Evolutionary conservation across 2,113 vertebrate genomes (phyloP), one percentile per base, ranked within the genome.

Genomic region (Cebidichthys violaceus): DNA sequence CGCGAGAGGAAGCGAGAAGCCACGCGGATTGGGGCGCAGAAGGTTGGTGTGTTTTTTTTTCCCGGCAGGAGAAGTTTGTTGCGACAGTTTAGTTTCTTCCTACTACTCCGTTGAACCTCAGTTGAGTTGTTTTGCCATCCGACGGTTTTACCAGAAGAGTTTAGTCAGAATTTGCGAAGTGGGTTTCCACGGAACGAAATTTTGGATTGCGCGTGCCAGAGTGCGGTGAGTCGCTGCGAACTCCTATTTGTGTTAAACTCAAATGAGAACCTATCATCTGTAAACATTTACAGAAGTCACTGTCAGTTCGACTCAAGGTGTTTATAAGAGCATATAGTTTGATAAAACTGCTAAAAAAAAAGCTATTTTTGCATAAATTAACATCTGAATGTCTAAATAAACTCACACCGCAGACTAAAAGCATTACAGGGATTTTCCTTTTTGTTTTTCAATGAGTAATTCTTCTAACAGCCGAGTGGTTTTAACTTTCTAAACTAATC

Each of bases 1-100:
- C 71, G 67, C 68, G 37, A 65, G 37, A 77, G 80, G 79, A 78
- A 78, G 73, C 67, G 72, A 67, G 69, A 65, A 71, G 82, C 57
- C 47, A 87, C 71, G 82, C 55, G 77, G 59, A 18, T 37, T 22
- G 75, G 64, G 61, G 82, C 62, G 37, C 79, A 77, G 35, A 87
- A 91, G 90, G 90, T 93, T 77, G 60, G 90, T 81, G 70, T 62
- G 43, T 45, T 37, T 37, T 9, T 37, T 37, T 37, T 37, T 45
- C n/a, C n/a, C 20, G 7, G 7, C n/a, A 1, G 0, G 15, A 60
- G 20, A 70, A 33, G 27, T 64, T 45, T 59, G 22, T 22, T 18
- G 0, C 4, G 20, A 20, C 9, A 4, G 9, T n/a, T 75, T 20
- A 14, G 4, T 29, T 13, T 39, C 15, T n/a, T 15, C 70, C 9